Percentiles rank a stretch among this genome's conserved stretches.
These are phyloP conservation scores for Lepus timidus DNA, from an alignment of 2,113 vertebrate species.

Conservation along the genomic window DNA sequence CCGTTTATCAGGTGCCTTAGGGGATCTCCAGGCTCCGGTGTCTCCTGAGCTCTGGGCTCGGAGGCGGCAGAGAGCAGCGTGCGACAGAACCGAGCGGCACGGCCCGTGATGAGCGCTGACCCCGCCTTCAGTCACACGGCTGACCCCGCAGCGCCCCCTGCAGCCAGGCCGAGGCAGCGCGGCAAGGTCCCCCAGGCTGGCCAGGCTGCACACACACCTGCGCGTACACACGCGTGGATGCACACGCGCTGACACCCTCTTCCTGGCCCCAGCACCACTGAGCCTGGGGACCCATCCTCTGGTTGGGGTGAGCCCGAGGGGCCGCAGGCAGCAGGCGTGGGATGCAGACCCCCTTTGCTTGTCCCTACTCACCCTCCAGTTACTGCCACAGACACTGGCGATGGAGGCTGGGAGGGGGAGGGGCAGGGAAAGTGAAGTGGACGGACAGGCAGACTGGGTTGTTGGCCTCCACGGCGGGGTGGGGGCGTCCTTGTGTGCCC, in stretches of 20 bases:
- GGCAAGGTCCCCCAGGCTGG: not conserved
- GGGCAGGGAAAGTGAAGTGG: too few species aligned
- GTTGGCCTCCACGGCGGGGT: too few species aligned
- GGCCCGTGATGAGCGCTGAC: not conserved
- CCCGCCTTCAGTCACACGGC: not conserved
- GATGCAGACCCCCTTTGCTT: constrained; percentile 43
- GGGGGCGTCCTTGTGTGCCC: too few species aligned
- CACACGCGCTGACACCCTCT: not conserved
- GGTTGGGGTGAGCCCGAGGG: not conserved
- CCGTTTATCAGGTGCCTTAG: not conserved
- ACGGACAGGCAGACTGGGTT: not conserved
- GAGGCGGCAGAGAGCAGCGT: not conserved
- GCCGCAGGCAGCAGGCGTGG: not conserved
- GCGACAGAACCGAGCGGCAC: not conserved
- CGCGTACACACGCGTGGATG: not conserved
- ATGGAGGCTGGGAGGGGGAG: not conserved
- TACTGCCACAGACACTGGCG: not conserved
- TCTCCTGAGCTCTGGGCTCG: not conserved
- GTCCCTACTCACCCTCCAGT: constrained; percentile 16
- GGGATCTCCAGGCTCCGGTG: not conserved
- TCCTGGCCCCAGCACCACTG: too few species aligned
- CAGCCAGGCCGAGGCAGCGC: not conserved
- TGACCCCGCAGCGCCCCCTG: not conserved
- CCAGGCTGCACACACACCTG: not conserved
- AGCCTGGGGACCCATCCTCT: too few species aligned